Percentiles rank a stretch among this genome's conserved stretches.
phyloP scores from a whole-genome alignment of 2,888 invertebrate species.

The Drosophila tanythrix region DNA sequence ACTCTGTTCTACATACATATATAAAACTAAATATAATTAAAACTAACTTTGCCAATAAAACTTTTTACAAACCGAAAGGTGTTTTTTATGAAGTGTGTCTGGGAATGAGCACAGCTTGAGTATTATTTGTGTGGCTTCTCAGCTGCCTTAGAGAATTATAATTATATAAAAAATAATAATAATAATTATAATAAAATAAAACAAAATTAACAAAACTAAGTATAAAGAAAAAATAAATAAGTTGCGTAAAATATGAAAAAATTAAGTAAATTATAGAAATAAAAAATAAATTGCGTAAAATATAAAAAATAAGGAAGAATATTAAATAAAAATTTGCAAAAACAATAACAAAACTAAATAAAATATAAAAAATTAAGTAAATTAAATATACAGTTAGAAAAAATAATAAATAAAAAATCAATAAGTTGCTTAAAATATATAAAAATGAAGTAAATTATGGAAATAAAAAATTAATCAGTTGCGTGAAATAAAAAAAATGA shows the following conservation, averaged over 20 bases:
- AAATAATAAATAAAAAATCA: too few relatives aligned
- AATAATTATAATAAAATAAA: too few relatives aligned
- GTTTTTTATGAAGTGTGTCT: neutral
- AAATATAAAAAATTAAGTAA: neutral
- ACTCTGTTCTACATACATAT: neutral
- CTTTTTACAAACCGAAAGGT: neutral
- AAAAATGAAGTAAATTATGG: too few relatives aligned
- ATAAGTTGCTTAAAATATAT: too few relatives aligned
- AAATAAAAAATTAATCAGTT: too few relatives aligned
- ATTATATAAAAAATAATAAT: neutral
- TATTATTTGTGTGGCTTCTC: neutral
- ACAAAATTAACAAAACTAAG: too few relatives aligned
- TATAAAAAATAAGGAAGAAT: neutral
- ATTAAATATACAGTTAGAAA: neutral
- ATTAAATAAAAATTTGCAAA: neutral
- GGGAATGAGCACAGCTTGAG: neutral
- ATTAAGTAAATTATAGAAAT: too few relatives aligned
- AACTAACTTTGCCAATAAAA: neutral
- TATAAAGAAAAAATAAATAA: neutral
- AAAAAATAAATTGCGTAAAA: too few relatives aligned
- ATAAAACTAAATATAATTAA: conserved; percentile 8
- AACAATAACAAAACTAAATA: too few relatives aligned
- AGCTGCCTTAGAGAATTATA: neutral
- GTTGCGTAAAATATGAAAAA: too few relatives aligned
- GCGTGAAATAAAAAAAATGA: too few relatives aligned